These are phyloP conservation scores for Drosophila prolongata DNA, from an alignment of 2,888 invertebrate species.

Conservation along the genomic window DNA sequence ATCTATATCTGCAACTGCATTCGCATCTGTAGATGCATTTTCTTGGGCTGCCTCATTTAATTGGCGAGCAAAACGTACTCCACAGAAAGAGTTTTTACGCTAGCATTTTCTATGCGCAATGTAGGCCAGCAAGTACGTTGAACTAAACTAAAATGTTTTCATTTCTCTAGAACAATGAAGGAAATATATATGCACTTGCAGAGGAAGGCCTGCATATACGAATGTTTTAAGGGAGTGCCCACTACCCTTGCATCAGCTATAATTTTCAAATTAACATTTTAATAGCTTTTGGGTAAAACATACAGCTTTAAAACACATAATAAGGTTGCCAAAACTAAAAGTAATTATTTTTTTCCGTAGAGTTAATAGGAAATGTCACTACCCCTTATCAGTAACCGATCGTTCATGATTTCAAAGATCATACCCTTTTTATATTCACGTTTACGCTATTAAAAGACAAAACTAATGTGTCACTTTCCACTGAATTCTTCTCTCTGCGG, in stretches of 20 bases:
- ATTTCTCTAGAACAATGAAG: constrained; percentile 23
- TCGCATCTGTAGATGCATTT: constrained; percentile 32
- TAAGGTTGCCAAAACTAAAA: no score
- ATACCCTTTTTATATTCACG: no score
- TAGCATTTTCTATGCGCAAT: constrained; percentile 57
- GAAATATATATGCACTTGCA: not conserved
- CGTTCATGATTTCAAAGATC: no score
- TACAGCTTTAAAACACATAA: no score
- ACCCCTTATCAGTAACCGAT: no score
- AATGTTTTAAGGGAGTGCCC: not conserved
- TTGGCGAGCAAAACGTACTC: constrained; percentile 42
- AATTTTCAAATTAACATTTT: no score
- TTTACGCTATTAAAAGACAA: not conserved
- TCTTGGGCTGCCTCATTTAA: constrained; percentile 49
- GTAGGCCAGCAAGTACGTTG: constrained; percentile 82
- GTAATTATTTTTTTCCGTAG: no score
- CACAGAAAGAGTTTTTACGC: constrained; percentile 29
- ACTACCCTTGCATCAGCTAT: no score
- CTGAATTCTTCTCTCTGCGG: not conserved
- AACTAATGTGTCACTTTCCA: not conserved
- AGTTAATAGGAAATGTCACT: no score
- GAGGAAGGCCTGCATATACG: not conserved
- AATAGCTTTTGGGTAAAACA: no score
- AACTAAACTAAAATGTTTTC: constrained; percentile 58
- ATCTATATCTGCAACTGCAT: constrained; percentile 19